Base-by-base conservation (phyloP, 2,113 vertebrate genomes). In the Protomyctophum bolini region DNA sequence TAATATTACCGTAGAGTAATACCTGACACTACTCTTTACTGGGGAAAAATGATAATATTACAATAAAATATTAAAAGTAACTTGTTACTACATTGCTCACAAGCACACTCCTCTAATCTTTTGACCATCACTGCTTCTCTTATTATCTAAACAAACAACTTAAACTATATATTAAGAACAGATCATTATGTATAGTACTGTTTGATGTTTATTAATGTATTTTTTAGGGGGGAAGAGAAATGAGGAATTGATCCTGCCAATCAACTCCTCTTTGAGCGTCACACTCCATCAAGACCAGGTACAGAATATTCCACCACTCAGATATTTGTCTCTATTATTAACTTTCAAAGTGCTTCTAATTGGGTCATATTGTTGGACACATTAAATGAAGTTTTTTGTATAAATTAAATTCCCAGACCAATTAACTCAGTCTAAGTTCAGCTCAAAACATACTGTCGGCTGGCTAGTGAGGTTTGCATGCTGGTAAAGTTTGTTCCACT, bases 161-260 rank as follows among this genome's bases (percentile, higher is more conserved):
- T 54, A 12, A 61, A 9, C 3, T 41, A 49, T 2, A 9, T 49
- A 48, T 8, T 48, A n/a, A 15, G 10, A 62, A 11, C 12, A 7
- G 2, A 45, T n/a, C 7, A 68, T 8, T 3, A 0, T n/a, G n/a
- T 21, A 56, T 28, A 8, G 9, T 41, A n/a, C n/a, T n/a, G 6
- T 10, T 1, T 2, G 45, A 2, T 21, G 21, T 49, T 51, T 6
- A 14, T 12, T 9, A 66, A 46, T 66, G 41, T 14, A 68, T 0
- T 66, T 82, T 76, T 73, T 75, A 99, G 97, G 98, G 98, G 98
- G 97, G 0, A 99, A 99, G 84, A 94, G 96, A 2, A 91, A 98
- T 75, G 94, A 96, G 59, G 92, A 96, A 5, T 91, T 98, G 73
- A 95, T 99, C 85, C 87, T 99, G 58, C 98, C 98, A 10, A 95